Evolutionary conservation across 2,888 invertebrate genomes (phyloP), one percentile per base, ranked within the genome.

Genomic region (Hirtodrosophila confusa): DNA sequence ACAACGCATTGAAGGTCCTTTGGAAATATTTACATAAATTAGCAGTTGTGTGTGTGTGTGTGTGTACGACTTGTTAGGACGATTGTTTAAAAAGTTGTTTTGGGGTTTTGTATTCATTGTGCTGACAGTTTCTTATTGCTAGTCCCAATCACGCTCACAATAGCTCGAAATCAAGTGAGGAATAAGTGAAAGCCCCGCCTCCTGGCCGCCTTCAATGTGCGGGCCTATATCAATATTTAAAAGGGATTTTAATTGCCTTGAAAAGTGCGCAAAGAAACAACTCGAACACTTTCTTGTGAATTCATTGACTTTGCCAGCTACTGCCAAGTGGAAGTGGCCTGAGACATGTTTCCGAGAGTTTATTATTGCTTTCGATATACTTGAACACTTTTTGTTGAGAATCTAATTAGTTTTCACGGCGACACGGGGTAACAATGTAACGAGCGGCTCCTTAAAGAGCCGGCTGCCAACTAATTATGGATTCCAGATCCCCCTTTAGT

Each of bases 1-100:
- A 75, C 73, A 29, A 23, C 40, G 39, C 33, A 17, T 39, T 53
- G 60, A 51, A 75, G 56, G 70, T 33, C 57, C 66, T 66, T 68
- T 49, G 33, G 45, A 66, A 73, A 75, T 84, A 72, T 80, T 82
- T 71, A 47, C 76, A 78, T 82, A 82, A 78, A 78, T 78, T 76
- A 78, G 62, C 76, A 61, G 51, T 65, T 77, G 64, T 63, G 37
- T 56, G 37, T 58, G 39, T 61, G 62, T 62, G 53, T 35, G 62
- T 70, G 44, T 69, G 61, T 69, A 40, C 31, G 43, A 49, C 43
- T 65, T 67, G 74, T 71, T 77, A 65, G 58, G 57, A 60, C 45
- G 50, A 43, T 64, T 60, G 35, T 60, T 45, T 33, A 10, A 24
- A 23, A 54, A 51, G 58, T 33, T 58, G 48, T 47, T 39, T 51